Evolutionary conservation across 2,113 vertebrate species (phyloP).

Genomic region (Petrocephalus zakoni): DNA sequence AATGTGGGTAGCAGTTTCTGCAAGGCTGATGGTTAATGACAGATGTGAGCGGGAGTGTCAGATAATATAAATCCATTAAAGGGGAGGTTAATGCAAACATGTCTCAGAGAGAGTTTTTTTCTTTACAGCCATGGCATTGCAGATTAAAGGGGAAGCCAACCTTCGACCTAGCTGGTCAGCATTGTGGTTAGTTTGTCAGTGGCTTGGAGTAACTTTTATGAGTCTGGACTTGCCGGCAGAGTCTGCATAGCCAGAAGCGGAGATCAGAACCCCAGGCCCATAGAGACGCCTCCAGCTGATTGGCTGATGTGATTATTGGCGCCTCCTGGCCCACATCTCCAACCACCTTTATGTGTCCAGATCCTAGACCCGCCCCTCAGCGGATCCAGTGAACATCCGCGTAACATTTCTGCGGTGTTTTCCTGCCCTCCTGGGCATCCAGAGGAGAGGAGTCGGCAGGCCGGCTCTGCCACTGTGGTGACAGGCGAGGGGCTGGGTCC

Average conservation of each 20-base stretch:
- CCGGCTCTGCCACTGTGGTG: neutral
- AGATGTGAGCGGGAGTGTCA: neutral
- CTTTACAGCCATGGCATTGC: neutral
- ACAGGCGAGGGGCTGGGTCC: slow-evolving; percentile 32
- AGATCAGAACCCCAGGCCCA: neutral
- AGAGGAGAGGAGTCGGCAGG: neutral
- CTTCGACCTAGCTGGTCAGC: neutral
- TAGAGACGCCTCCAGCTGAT: neutral
- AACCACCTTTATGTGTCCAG: neutral
- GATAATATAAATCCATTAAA: neutral
- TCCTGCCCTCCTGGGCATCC: neutral
- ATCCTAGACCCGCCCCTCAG: neutral
- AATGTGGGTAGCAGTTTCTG: neutral
- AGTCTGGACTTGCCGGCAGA: neutral
- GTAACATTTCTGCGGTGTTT: neutral
- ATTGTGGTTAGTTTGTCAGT: neutral
- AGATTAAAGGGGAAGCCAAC: neutral
- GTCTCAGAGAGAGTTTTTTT: neutral
- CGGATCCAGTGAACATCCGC: neutral
- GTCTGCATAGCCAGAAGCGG: neutral
- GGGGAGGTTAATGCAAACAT: neutral
- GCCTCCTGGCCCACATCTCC: neutral
- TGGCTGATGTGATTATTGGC: neutral
- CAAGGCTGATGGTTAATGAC: neutral
- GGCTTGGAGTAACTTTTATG: neutral